These are phyloP conservation scores for Natrix natrix DNA, from an alignment of 2,797 vertebrate species.

Conservation along the genomic window DNA sequence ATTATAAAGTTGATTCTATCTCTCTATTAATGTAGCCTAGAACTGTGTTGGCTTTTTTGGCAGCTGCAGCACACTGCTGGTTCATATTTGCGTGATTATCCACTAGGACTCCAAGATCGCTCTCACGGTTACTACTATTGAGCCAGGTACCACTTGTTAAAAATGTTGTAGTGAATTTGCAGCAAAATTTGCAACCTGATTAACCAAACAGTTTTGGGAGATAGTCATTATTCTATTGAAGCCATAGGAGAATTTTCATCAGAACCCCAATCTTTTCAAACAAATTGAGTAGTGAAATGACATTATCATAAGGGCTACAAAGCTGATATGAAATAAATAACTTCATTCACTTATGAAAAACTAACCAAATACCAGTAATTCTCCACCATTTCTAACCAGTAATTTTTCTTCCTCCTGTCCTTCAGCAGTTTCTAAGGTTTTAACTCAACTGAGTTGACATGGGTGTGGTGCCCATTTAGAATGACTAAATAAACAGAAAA, in stretches of 20 bases:
- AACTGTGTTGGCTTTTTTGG: not conserved
- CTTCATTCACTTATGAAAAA: conserved; percentile 28
- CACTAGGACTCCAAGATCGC: not conserved
- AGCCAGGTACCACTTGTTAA: conserved; percentile 21
- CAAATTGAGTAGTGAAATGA: not conserved
- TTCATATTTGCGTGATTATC: not conserved
- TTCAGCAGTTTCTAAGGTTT: conserved; percentile 29
- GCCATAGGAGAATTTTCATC: not conserved
- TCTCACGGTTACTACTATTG: not conserved
- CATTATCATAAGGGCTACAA: not conserved
- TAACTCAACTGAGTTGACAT: conserved; percentile 48
- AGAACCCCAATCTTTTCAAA: not conserved
- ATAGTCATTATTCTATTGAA: not conserved
- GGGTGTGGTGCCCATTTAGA: conserved; percentile 24
- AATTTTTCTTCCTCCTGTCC: not conserved
- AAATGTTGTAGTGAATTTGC: not conserved
- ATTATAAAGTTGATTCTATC: not conserved
- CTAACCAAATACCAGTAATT: conserved; percentile 39
- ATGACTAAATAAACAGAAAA: not conserved
- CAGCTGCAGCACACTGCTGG: not conserved
- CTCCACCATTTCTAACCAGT: conserved; percentile 14
- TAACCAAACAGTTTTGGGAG: not conserved
- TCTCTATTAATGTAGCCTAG: not conserved
- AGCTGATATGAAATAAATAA: conserved; percentile 39
- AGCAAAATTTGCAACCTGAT: not conserved